Conservation (phyloP, 2,113 vertebrate genomes). For the Pungitius pungitius region DNA sequence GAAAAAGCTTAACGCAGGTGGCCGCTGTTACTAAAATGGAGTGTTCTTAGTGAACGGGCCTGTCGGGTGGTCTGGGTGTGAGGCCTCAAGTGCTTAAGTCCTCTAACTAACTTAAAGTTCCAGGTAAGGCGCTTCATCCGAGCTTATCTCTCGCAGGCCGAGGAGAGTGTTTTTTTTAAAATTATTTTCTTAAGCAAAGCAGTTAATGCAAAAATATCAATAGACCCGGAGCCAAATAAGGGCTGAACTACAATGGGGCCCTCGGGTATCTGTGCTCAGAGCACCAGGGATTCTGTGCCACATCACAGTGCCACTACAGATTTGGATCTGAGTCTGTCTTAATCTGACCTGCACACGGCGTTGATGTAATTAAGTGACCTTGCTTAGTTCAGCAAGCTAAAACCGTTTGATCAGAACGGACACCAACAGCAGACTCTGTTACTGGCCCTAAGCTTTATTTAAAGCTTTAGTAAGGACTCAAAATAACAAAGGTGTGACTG, state of each 20-base stretch:
- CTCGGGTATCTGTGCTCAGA: background rate
- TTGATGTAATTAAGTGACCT: slow-evolving; percentile 50
- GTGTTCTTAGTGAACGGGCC: background rate
- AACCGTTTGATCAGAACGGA: slow-evolving; percentile 51
- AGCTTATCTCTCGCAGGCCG: slow-evolving; percentile 17
- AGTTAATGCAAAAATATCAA: slow-evolving; percentile 13
- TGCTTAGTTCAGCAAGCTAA: slow-evolving; percentile 24
- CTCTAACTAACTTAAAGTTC: slow-evolving; percentile 5
- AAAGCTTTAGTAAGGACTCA: background rate
- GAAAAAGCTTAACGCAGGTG: background rate
- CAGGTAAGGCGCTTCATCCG: slow-evolving; percentile 1
- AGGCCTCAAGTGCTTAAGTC: background rate
- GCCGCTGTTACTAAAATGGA: background rate
- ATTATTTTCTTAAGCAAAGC: slow-evolving; percentile 21
- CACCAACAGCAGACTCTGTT: slow-evolving; percentile 38
- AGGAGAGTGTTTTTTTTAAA: slow-evolving; percentile 27
- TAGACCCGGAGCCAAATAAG: slow-evolving; percentile 19
- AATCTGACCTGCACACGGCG: slow-evolving; percentile 35
- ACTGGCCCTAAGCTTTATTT: background rate
- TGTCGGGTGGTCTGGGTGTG: background rate
- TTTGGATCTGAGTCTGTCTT: slow-evolving; percentile 35
- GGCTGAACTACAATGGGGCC: slow-evolving; percentile 1
- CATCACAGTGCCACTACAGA: slow-evolving; percentile 19
- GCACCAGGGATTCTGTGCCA: background rate
- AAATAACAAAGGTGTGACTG: background rate